Base-by-base conservation (phyloP, 2,888 invertebrate genomes). In the Ectropis crepuscularia region DNA sequence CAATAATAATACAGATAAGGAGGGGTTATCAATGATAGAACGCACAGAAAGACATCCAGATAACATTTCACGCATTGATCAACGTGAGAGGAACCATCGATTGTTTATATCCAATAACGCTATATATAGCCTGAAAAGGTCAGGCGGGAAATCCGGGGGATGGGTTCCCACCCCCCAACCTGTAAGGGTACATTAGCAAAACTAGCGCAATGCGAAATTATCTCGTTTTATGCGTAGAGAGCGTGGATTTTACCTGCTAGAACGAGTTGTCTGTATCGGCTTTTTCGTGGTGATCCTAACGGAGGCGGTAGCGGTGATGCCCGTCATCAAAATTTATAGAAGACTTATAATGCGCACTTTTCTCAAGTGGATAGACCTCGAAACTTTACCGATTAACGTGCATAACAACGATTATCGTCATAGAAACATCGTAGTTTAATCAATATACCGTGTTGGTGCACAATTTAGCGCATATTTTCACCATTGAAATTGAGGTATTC, bases 121-220 rank as follows among this genome's bases (percentile, higher is more conserved):
- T 90, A 89, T 82, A 84, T 86, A 90, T 91, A 90, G 79, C 78
- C 82, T 78, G 75, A 72, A 91, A 90, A 91, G 91, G 92, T 90
- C 91, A 89, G 81, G 83, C 84, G 84, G 83, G 81, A 84, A 85
- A 83, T 78, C 78, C 76, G 74, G 82, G 83, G 83, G 69, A 59
- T 59, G 55, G 53, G 64, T 36, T 46, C 60, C 53, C 64, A 45
- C 47, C 74, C 74, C 76, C 73, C 57, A 12, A 37, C 12, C 38
- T n/a, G 58, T 6, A 16, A 49, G 49, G 55, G 55, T 51, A 54
- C 54, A 47, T 41, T 5, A 45, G 51, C 37, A 45, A 47, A 53
- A 49, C 11, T 58, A 70, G 43, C 72, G 70, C 72, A 70, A 63
- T 70, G 68, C 70, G 70, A 67, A 65, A 64, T 47, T 42, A 28